Percentiles rank a stretch among this genome's conserved stretches.
phyloP scores from a whole-genome alignment of 2,888 invertebrate species.

The Bombylius major region DNA sequence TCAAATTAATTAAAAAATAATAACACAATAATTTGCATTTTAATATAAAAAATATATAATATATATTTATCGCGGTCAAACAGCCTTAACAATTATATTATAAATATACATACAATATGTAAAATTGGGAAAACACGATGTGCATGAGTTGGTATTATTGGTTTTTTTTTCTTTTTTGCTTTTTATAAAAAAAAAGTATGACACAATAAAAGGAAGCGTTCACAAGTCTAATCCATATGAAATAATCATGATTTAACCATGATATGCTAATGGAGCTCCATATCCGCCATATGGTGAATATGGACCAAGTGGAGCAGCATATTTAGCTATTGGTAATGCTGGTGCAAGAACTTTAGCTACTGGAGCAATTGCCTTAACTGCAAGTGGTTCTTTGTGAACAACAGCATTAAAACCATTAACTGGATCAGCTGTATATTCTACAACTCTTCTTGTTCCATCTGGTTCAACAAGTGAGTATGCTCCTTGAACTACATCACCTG shows the following conservation, averaged over 20 bases:
- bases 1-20: too few species aligned
- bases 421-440: constrained; percentile 46
- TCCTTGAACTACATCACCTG: constrained; percentile 44
- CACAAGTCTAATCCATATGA: not conserved
- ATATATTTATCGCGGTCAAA: constrained; percentile 35
- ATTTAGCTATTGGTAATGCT: constrained; percentile 23
- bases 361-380: constrained; percentile 33
- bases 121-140: not conserved
- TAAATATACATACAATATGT: constrained; percentile 11
- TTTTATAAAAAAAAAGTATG: not conserved
- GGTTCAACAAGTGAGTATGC: constrained; percentile 43
- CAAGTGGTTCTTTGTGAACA: constrained; percentile 40
- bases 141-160: not conserved
- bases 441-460: constrained; percentile 43
- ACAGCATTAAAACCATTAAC: constrained; percentile 47
- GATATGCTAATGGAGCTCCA: too few species aligned
- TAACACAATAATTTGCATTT: too few species aligned
- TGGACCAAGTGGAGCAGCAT: constrained; percentile 14
- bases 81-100: constrained; percentile 29
- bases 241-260: too few species aligned
- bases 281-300: too few species aligned
- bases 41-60: constrained; percentile 3
- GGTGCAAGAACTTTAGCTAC: constrained; percentile 23
- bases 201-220: constrained; percentile 1
- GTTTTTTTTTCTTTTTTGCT: not conserved